Evolutionary conservation across 1,140 invertebrate genomes (phyloP), one percentile per base, ranked within the genome.

Genomic region (Drosophila nannoptera): DNA sequence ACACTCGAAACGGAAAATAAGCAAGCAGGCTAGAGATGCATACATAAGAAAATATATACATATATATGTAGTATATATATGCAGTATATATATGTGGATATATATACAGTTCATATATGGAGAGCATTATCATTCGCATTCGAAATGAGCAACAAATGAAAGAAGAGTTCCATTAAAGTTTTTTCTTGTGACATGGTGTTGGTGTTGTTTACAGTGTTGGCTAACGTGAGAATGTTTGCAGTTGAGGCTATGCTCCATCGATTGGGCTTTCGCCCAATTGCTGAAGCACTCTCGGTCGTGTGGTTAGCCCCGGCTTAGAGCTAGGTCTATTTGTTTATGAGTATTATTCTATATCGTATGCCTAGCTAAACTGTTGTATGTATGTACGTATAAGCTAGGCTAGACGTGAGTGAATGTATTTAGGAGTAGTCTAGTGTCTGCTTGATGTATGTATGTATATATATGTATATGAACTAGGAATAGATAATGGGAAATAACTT

Each of bases 141-240:
- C 7, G 7, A 36, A 46, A 48, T n/a, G n/a, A n/a, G n/a, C n/a
- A n/a, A n/a, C n/a, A 22, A 35, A 59, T 45, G 22, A 22, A 22
- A 22, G 22, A 22, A 22, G 1, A 22, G 1, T 42, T 5, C 14
- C 36, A 64, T 48, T 35, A 49, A 54, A 69, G 63, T 69, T 68
- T 54, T 16, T 22, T 60, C 36, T 61, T 82, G 70, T 75, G 32
- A 64, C 77, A 66, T 82, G 75, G 67, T 78, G 66, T 16, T 82
- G 75, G 67, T 78, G 66, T 16, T 71, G 73, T 59, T 61, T 55
- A 42, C n/a, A 53, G 36, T 67, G 62, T 55, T 61, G 8, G 45
- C 64, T 56, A 53, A 68, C 35, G 55, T 68, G 54, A 35, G 33
- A 45, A 49, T 5, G 32, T 59, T 68, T 43, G 45, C 58, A 32